Evolutionary conservation across 2,797 vertebrate species (phyloP), one percentile per base, ranked within the genome.

Genomic region (Typhlichthys subterraneus): DNA sequence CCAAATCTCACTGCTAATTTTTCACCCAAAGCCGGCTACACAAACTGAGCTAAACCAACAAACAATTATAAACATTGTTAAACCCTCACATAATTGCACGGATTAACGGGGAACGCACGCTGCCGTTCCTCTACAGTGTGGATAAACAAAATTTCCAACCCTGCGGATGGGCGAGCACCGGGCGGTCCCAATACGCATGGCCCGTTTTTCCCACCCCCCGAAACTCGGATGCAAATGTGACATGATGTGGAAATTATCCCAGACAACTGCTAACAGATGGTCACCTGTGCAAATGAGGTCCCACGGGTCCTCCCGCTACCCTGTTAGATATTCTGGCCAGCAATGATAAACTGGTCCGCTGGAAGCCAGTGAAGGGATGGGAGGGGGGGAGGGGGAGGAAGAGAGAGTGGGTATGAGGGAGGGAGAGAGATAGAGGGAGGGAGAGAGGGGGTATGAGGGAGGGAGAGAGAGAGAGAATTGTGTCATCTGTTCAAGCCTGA

Each of bases 211-310:
- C 12, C 14, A 5, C 29, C 10, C 71, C 70, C 51, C 29, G 64
- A 80, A 81, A 76, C 67, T 8, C 52, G 49, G 72, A 89, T 85
- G 82, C 79, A 91, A 91, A 93, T 91, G 75, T 75, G 76, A 90
- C 88, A 86, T 85, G 86, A 91, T 88, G 85, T 84, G 81, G 84
- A 88, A 87, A 91, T 92, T 89, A 91, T 88, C 81, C 75, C 72
- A 83, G 83, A 89, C 88, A 88, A 84, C 77, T 83, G 69, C 72
- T 63, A 86, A 78, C 89, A 91, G 89, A 92, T 91, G 90, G 91
- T 90, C 90, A 91, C 87, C 88, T 91, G 90, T 84, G 83, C 85
- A 91, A 90, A 91, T 90, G 83, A 89, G 86, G 88, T 90, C 88
- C 90, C 91, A 63, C 52, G 76, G 88, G 90, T 67, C 72, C 33